Base-by-base conservation (phyloP, 2,113 vertebrate genomes). In the Hiodon tergisus region DNA sequence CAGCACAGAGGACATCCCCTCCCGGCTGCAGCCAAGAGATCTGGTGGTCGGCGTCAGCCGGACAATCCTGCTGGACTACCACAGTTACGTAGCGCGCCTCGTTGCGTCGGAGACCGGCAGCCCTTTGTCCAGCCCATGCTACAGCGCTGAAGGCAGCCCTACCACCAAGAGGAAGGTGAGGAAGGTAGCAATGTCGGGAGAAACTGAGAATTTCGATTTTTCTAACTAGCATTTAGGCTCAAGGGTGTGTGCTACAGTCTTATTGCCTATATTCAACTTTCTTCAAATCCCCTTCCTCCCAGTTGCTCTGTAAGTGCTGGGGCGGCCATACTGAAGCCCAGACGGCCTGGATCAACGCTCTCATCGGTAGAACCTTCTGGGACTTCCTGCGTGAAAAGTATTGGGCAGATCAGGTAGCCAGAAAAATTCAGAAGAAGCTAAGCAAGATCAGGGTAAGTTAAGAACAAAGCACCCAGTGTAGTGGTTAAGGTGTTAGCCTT, bases 381-480 rank as follows among this genome's bases (percentile, higher is more conserved):
- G 94, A 96, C 82, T 94, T 96, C 78, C 90, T 96, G 2, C 82
- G 82, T 60, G 93, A 95, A 79, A 93, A 76, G 50, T 89, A 91
- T 86, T 96, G 94, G 94, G 86, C 89, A 0, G 88, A 94, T 71
- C 83, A 87, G 6, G 91, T 96, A 66, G 90, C 93, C 74, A 80
- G 74, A 80, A 96, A 95, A 84, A 94, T 96, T 79, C 95, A 96
- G 87, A 93, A 93, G 86, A 96, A 96, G 83, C 67, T 96, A 76
- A 93, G 93, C 87, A 95, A 92, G 88, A 96, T 96, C 83, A 90
- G 90, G 90, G 95, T 96, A 81, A 74, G 90, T 59, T 57, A 52
- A 3, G 13, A 46, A 51, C 47, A n/a, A 13, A 54, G 47, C 8
- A 13, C 6, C 4, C 6, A 10, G 31, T 31, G 31, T 31, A 31